Conservation (phyloP, 2,113 vertebrate species). For the Oostethus manadensis region DNA sequence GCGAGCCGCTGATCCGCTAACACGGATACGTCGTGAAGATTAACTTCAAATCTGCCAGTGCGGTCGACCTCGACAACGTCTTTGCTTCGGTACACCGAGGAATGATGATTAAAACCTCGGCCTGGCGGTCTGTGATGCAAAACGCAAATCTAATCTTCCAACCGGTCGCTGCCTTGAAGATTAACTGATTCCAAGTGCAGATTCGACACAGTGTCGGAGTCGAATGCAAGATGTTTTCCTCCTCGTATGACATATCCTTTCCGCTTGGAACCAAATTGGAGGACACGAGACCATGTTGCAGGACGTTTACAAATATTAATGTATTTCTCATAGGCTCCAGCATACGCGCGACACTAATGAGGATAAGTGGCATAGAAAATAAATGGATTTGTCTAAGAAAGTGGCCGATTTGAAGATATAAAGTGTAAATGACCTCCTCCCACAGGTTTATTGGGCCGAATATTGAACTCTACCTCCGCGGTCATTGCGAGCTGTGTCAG, state of each 20-base stretch:
- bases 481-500: not conserved
- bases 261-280: not conserved
- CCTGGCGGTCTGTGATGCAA: conserved; percentile 52
- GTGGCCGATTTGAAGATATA: not conserved
- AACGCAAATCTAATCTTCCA: conserved; percentile 58
- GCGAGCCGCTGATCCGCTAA: conserved; percentile 66
- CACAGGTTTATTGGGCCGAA: too few species aligned
- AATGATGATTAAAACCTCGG: conserved; percentile 69
- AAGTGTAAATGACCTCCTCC: too few species aligned
- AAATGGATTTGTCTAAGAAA: too few species aligned
- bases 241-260: conserved; percentile 26
- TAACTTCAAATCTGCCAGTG: conserved; percentile 74
- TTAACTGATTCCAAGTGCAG: conserved; percentile 40
- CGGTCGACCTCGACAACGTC: conserved; percentile 72
- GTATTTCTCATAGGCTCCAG: too few species aligned
- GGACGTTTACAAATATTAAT: not conserved
- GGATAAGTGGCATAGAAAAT: too few species aligned
- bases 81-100: conserved; percentile 70
- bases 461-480: not conserved
- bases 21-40: conserved; percentile 73
- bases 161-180: conserved; percentile 56
- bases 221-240: conserved; percentile 1
- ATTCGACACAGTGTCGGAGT: too few species aligned
- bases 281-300: too few species aligned
- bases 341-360: too few species aligned